phyloP scores from a whole-genome alignment of 2,797 vertebrate genomes.

The Enteromius paludinosus region DNA sequence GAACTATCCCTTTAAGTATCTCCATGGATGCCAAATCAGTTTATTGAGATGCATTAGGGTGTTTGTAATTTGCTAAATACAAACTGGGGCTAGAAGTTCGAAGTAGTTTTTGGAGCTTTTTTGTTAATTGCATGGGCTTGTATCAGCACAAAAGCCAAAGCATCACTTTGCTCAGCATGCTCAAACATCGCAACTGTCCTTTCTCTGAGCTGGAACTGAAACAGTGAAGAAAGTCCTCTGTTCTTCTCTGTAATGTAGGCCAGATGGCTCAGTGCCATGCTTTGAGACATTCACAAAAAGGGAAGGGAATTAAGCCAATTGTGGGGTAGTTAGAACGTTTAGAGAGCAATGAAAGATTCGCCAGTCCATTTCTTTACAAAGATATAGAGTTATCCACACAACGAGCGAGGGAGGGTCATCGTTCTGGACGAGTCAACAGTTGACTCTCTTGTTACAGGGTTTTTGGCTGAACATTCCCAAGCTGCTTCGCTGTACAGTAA shows the following conservation, averaged over 20 bases:
- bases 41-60: neutral
- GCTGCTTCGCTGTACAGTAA: neutral
- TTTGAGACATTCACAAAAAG: slow-evolving; percentile 67
- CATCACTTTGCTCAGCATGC: slow-evolving; percentile 39
- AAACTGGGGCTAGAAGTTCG: slow-evolving; percentile 1
- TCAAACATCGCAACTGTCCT: slow-evolving; percentile 69
- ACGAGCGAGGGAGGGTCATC: slow-evolving; percentile 38
- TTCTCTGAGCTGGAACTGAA: slow-evolving; percentile 70
- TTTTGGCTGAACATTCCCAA: slow-evolving; percentile 21
- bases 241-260: slow-evolving; percentile 66
- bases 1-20: neutral
- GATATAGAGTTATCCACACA: slow-evolving; percentile 51
- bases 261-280: slow-evolving; percentile 76
- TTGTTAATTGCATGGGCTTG: slow-evolving; percentile 50
- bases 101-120: slow-evolving; percentile 48
- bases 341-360: slow-evolving; percentile 73
- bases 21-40: neutral
- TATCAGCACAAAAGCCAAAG: slow-evolving; percentile 36
- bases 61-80: slow-evolving; percentile 17
- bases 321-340: slow-evolving; percentile 72
- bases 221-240: slow-evolving; percentile 69
- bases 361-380: slow-evolving; percentile 62
- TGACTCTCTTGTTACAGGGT: slow-evolving; percentile 38
- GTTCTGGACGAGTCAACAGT: slow-evolving; percentile 48
- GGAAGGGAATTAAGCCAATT: slow-evolving; percentile 64